Evolutionary conservation across 1,140 invertebrate species (phyloP), one percentile per base, ranked within the genome.

Genomic region (Probaryconus sp.): DNA sequence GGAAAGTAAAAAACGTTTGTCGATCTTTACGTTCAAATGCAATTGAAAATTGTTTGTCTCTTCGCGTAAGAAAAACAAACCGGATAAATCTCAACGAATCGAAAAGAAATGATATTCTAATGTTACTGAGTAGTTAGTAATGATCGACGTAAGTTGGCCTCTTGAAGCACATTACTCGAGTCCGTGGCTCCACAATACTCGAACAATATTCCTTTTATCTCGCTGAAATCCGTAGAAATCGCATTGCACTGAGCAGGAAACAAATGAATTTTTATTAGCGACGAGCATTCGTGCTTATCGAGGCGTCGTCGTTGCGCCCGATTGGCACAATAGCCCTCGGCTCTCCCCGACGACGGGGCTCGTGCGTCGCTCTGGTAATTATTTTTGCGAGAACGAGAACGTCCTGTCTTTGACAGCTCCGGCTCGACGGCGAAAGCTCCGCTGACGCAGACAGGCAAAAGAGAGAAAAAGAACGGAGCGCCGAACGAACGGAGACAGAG

Each of bases 241-340:
- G 67, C 67, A 60, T 50, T 67, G 56, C 65, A 60, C 67, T 56
- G 61, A 55, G 68, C 61, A 65, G 56, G 77, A 80, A 77, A 81
- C 80, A 79, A 84, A 84, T 86, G 79, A 85, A 86, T 81, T 86
- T 84, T 85, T 85, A 86, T 84, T 82, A 78, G 70, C 76, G 51
- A 56, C 74, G 74, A 78, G 76, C 77, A 77, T 80, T 79, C 64
- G 70, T 70, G 75, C 68, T 79, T 78, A 82, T 82, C 69, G 70
- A 76, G 72, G 45, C 77, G 71, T 73, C 75, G 63, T 69, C 35
- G 73, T 60, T 60, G 45, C 71, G 69, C 75, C 76, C 76, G 77
- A 84, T 83, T 79, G 79, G 82, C 81, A 85, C 81, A 85, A 85
- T 85, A 78, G 80, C 74, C 76, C 72, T 77, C 75, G 78, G 79